Base-by-base conservation (phyloP, 2,797 vertebrate genomes). In the Perodicticus potto region DNA sequence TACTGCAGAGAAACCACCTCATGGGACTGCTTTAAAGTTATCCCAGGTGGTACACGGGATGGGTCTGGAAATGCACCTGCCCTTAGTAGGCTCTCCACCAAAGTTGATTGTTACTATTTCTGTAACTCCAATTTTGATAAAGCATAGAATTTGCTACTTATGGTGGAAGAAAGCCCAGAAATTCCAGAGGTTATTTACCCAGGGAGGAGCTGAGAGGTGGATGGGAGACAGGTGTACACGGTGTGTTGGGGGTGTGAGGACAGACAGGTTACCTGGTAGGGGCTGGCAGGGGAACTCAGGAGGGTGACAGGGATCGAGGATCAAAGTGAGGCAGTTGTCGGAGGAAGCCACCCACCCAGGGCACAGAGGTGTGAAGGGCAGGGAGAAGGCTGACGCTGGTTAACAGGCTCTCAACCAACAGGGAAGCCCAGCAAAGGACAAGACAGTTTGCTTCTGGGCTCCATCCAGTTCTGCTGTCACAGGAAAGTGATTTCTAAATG, bases 331-430 rank as follows among this genome's bases (percentile, higher is more conserved):
- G 32, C 19, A 37, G 22, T 4, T 1, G 0, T 1, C 19, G 22
- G 10, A 10, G 8, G 1, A 1, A 10, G 16, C 19, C 27, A 9
- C n/a, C 5, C 57, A 29, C 16, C 7, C 7, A 1, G 27, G 17
- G 7, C 16, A 17, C 0, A 29, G 27, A 7, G 1, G 19, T 4
- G 0, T 0, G 49, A 1, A 0, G 2, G 43, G 20, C 13, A 4
- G 7, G 1, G 19, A 43, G 14, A 2, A 55, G 69, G 2, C 32
- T 1, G 7, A 17, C 34, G 7, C 1, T 25, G 59, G 1, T n/a
- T 7, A 23, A 20, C 17, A 7, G 11, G 19, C 40, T 12, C 37
- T 34, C 34, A 25, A 43, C 73, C 63, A 23, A 22, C 8, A 3
- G 2, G 29, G 37, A 8, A 2, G 14, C 40, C 53, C 53, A 37